Percentiles rank a stretch among this genome's conserved stretches.
These are phyloP conservation scores for Allygus modestus DNA, from an alignment of 2,888 invertebrate species.

Conservation along the genomic window DNA sequence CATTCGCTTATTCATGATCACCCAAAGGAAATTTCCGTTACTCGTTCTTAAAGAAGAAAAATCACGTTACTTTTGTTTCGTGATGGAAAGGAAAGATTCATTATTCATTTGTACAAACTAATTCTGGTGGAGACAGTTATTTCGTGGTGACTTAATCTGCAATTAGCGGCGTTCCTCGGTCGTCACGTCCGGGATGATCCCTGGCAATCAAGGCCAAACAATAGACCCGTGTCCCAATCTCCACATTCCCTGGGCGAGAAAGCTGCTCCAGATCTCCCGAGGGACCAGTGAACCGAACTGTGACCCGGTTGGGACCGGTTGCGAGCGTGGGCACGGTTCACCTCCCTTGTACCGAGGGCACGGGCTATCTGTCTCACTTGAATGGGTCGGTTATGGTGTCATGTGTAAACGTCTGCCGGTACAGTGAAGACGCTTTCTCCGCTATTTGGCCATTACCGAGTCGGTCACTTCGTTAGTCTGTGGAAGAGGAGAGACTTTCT, in stretches of 20 bases:
- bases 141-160: background rate
- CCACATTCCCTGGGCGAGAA: slow-evolving; percentile 27
- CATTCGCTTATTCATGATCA: too few relatives aligned
- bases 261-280: slow-evolving; percentile 4
- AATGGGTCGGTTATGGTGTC: background rate
- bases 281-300: background rate
- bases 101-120: background rate
- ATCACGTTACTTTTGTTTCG: background rate
- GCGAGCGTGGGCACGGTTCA: slow-evolving; percentile 9
- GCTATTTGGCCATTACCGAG: background rate
- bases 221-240: slow-evolving; percentile 1
- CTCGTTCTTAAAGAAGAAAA: too few relatives aligned
- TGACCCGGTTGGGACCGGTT: slow-evolving; percentile 12
- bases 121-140: background rate
- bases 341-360: background rate
- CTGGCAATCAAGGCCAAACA: background rate
- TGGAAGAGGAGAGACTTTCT: background rate
- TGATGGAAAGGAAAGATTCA: background rate
- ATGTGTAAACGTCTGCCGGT: slow-evolving; percentile 22
- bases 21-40: too few relatives aligned
- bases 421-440: too few relatives aligned
- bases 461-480: background rate
- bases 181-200: background rate
- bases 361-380: background rate
- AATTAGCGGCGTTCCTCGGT: background rate